Percentiles rank a stretch among this genome's conserved stretches.
Conservation (phyloP, 2,797 vertebrate genomes). For the Manis javanica region DNA sequence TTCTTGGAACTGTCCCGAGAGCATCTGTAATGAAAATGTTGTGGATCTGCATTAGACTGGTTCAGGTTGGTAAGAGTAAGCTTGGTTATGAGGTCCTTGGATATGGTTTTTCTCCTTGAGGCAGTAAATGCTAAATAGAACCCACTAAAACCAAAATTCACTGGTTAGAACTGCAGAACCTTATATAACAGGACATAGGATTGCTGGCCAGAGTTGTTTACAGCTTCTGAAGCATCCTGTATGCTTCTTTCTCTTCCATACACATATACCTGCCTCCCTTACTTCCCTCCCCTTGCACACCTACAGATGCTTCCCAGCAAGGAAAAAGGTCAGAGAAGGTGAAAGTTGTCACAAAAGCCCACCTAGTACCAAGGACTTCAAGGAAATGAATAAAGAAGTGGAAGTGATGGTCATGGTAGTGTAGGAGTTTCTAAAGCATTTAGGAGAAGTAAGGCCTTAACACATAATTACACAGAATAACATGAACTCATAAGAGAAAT, state of each 20-base stretch:
- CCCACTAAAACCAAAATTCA: conserved; percentile 44
- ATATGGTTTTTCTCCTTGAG: conserved; percentile 43
- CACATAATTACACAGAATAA: conserved; percentile 72
- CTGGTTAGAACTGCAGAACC: conserved; percentile 55
- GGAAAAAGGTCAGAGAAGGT: conserved; percentile 72
- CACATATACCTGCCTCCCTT: neutral
- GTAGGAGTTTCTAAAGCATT: conserved; percentile 64
- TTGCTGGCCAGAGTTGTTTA: conserved; percentile 49
- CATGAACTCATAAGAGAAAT: conserved; percentile 65
- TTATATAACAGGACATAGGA: conserved; percentile 56
- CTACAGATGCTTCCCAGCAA: conserved; percentile 68
- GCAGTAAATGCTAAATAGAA: conserved; percentile 6
- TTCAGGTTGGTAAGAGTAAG: conserved; percentile 31
- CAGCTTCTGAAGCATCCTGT: conserved; percentile 64
- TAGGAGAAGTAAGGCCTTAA: conserved; percentile 77
- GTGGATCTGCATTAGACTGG: conserved; percentile 29
- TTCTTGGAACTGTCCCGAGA: conserved; percentile 61
- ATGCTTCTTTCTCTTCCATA: conserved; percentile 25
- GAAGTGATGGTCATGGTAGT: conserved; percentile 68
- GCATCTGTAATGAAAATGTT: conserved; percentile 59
- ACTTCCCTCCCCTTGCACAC: neutral
- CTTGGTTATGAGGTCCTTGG: conserved; percentile 64
- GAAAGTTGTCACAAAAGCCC: conserved; percentile 76
- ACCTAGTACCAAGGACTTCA: conserved; percentile 80
- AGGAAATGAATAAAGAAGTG: conserved; percentile 65